These are phyloP conservation scores for Catagonus wagneri DNA, from an alignment of 2,113 vertebrate genomes.

Conservation along the genomic window DNA sequence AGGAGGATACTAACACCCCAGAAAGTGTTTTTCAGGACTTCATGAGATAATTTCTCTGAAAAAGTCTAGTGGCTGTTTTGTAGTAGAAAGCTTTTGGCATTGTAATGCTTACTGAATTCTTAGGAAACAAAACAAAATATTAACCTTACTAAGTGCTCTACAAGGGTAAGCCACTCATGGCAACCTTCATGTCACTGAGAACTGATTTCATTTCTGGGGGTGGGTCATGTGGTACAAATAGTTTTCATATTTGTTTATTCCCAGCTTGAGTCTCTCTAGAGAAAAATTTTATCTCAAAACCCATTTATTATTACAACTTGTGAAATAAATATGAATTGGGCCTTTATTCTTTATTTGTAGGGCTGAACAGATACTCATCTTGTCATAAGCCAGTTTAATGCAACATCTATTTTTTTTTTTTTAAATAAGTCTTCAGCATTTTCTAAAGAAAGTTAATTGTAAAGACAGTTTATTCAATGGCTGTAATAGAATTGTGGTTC, in stretches of 20 bases:
- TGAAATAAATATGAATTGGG: neutral
- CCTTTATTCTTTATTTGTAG: neutral
- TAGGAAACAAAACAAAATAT: slow-evolving; percentile 33
- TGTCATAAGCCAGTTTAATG: neutral
- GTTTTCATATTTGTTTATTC: slow-evolving; percentile 7
- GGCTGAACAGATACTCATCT: neutral
- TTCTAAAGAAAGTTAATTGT: slow-evolving; percentile 45
- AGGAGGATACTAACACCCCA: neutral
- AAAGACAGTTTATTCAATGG: neutral
- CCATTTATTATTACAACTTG: neutral
- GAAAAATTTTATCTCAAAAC: neutral
- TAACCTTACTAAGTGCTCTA: neutral
- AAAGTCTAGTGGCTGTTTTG: neutral
- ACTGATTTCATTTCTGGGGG: neutral
- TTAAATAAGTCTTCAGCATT: neutral
- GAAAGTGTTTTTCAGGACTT: neutral
- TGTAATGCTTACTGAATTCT: neutral
- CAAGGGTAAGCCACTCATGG: neutral
- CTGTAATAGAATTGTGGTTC: neutral
- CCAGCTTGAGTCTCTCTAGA: neutral
- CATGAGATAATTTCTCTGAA: neutral
- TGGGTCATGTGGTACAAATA: neutral
- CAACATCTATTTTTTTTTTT: slow-evolving; percentile 18
- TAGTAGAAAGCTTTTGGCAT: slow-evolving; percentile 28
- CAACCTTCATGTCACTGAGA: neutral